Percentiles rank a stretch among this genome's conserved stretches.
These are phyloP conservation scores for Actinia equina DNA, from an alignment of 64 coral and sea anemone genomes.

Conservation along the genomic window DNA sequence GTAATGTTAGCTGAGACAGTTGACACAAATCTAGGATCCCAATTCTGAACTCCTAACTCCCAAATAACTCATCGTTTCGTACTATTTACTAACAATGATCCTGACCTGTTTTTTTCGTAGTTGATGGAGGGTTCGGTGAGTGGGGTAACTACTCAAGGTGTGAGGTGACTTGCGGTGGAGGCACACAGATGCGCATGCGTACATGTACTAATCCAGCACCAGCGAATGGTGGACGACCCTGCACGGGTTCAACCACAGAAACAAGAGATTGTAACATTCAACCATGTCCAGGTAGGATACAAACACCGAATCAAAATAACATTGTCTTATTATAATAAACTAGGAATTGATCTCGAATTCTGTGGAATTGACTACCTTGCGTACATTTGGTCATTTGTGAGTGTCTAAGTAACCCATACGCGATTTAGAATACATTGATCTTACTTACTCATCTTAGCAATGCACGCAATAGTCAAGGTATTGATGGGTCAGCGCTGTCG, in stretches of 20 bases:
- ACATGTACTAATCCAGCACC: slow-evolving; percentile 78
- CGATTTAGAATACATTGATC: too few species aligned
- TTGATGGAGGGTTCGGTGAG: slow-evolving; percentile 83
- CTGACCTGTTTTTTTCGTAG: neutral
- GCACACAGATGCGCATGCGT: slow-evolving; percentile 58
- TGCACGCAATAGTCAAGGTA: too few species aligned
- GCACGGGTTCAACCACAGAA: slow-evolving; percentile 48
- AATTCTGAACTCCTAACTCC: too few species aligned
- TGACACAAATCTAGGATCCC: too few species aligned
- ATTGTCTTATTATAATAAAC: neutral
- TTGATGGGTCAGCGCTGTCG: too few species aligned
- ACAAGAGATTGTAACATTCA: slow-evolving; percentile 79
- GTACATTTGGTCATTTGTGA: too few species aligned
- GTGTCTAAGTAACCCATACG: too few species aligned
- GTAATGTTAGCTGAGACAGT: too few species aligned
- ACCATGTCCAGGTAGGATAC: slow-evolving; percentile 72
- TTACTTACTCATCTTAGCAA: too few species aligned
- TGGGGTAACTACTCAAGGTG: slow-evolving; percentile 84
- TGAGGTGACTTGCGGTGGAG: slow-evolving; percentile 62
- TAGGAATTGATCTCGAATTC: too few species aligned
- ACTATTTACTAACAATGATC: neutral
- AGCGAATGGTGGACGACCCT: slow-evolving; percentile 64
- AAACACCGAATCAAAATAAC: neutral
- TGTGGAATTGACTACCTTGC: too few species aligned
- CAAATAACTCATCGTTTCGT: too few species aligned